Evolutionary conservation across 2,888 invertebrate genomes (phyloP), one percentile per base, ranked within the genome.

Genomic region (Xestia c-nigrum): DNA sequence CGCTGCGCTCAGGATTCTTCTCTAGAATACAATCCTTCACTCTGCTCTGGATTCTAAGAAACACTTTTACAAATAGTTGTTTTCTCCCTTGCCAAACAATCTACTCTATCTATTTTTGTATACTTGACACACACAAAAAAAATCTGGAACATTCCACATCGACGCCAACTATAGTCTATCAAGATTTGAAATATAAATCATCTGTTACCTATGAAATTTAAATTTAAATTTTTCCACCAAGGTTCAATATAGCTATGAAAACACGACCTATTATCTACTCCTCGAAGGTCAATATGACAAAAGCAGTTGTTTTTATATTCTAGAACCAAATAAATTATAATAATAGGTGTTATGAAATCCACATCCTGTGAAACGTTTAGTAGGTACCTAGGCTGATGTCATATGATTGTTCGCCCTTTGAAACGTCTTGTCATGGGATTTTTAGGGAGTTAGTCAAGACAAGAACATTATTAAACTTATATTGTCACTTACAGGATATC

Each of bases 221-320:
- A 43, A 43, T 43, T 38, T 61, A 9, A 19, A 55, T 73, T 66
- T 52, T 40, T 16, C 31, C 14, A 3, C 5, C 52, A 47, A 24
- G 31, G 12, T 43, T 5, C 7, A 6, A 21, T 24, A 64, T 59
- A 72, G 75, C 74, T 77, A 77, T 84, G 71, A 81, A 87, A 90
- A 89, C 87, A 91, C 74, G 70, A 74, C 74, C 89, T 85, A 91
- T 89, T 90, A 80, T 76, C 77, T 84, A 81, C 78, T 65, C 0
- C 1, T 0, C 14, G 76, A 85, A 89, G 89, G 89, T 89, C 86
- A 87, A 57, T 9, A 66, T 55, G 77, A 87, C 89, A 85, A 89
- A 88, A 82, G 88, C 82, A 75, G 71, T 89, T 91, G 90, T 92
- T 91, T 88, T 89, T 85, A 89, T 66, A 87, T 81, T 75, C 85